Evolutionary conservation across 1,140 invertebrate species (phyloP).

Genomic region (Cotesia typhae): DNA sequence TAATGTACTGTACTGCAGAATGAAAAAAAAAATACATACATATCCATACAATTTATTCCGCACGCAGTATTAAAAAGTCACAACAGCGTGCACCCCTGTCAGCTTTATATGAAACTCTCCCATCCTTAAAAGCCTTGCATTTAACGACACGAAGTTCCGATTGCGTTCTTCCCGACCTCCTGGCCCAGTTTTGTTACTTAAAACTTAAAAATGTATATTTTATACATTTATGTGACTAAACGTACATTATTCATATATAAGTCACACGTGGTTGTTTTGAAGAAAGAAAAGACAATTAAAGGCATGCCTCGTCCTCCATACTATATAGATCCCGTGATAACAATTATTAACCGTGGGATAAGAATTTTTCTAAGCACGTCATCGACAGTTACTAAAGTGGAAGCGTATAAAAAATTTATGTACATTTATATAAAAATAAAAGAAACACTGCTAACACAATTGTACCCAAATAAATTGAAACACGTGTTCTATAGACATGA

Average conservation of each 20-base stretch:
- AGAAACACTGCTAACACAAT: too few relatives aligned
- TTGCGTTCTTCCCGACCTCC: constrained; percentile 24
- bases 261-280: constrained; percentile 15
- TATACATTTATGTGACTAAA: background rate
- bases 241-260: constrained; percentile 1
- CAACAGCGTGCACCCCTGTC: background rate
- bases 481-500: too few relatives aligned
- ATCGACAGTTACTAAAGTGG: too few relatives aligned
- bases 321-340: too few relatives aligned
- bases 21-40: constrained; percentile 1
- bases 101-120: constrained; percentile 1
- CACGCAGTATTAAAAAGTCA: background rate
- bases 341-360: too few relatives aligned
- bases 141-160: constrained; percentile 26
- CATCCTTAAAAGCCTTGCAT: background rate
- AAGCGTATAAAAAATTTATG: too few relatives aligned
- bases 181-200: constrained; percentile 29
- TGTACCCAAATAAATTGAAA: too few relatives aligned
- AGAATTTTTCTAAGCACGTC: too few relatives aligned
- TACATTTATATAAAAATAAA: too few relatives aligned
- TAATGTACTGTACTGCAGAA: background rate
- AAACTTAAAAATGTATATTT: background rate
- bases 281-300: background rate
- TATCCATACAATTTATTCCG: background rate
- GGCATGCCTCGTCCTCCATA: too few relatives aligned